These are phyloP conservation scores for Zaprionus ornatus DNA, from an alignment of 1,140 invertebrate species.

Conservation along the genomic window DNA sequence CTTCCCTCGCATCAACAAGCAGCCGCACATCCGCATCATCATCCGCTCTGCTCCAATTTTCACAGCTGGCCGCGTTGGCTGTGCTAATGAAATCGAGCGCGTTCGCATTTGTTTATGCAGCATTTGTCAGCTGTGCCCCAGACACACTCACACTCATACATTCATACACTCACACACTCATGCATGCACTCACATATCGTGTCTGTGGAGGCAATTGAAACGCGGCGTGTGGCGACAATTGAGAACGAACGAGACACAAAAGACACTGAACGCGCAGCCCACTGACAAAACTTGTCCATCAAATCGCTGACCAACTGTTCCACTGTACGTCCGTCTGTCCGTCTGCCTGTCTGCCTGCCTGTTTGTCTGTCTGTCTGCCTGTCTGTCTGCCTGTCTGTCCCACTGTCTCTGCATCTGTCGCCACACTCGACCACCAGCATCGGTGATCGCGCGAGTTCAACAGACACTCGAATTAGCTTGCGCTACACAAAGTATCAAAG, in stretches of 20 bases:
- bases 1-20: neutral
- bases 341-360: constrained; percentile 11
- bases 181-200: constrained; percentile 20
- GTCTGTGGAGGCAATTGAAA: constrained; percentile 55
- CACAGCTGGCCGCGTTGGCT: constrained; percentile 50
- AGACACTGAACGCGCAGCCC: neutral
- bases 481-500: constrained; percentile 3
- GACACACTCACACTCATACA: constrained; percentile 3
- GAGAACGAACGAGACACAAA: constrained; percentile 30
- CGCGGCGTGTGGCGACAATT: constrained; percentile 69
- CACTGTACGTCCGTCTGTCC: neutral
- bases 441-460: constrained; percentile 15
- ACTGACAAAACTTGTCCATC: neutral
- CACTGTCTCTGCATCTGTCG: constrained; percentile 3
- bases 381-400: constrained; percentile 36
- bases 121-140: constrained; percentile 63
- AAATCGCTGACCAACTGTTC: neutral
- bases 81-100: constrained; percentile 79
- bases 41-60: constrained; percentile 56
- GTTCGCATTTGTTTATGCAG: constrained; percentile 72
- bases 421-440: constrained; percentile 52
- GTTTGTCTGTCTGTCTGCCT: constrained; percentile 23
- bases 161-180: neutral
- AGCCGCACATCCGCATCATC: constrained; percentile 38
- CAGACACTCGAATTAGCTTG: constrained; percentile 66